These are phyloP conservation scores for Homarus americanus DNA, from an alignment of 1,140 invertebrate species.

Conservation along the genomic window DNA sequence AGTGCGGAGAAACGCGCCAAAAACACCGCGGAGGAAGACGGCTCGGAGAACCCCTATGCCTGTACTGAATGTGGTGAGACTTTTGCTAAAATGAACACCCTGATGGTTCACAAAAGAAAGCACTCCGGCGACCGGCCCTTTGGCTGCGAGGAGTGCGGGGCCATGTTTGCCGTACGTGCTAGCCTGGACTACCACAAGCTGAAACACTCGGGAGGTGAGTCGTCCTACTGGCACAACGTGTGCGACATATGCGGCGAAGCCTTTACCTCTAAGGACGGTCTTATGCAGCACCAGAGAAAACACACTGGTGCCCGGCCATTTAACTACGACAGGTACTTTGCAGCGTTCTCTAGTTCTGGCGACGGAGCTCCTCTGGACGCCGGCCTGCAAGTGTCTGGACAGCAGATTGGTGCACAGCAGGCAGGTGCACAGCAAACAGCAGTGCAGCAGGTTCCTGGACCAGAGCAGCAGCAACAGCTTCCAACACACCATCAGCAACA, in stretches of 20 bases:
- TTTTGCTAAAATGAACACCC: constrained; percentile 63
- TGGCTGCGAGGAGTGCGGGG: constrained; percentile 53
- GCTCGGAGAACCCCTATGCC: constrained; percentile 38
- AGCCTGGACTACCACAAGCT: constrained; percentile 61
- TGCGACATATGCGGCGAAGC: constrained; percentile 62
- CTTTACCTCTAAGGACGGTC: constrained; percentile 62
- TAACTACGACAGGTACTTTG: constrained; percentile 61
- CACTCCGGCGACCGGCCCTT: constrained; percentile 52
- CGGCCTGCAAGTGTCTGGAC: background rate
- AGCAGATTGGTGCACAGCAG: constrained; percentile 12
- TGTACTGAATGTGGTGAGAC: constrained; percentile 61
- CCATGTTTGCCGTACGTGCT: constrained; percentile 54
- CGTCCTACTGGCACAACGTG: constrained; percentile 60
- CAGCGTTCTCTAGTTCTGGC: constrained; percentile 47
- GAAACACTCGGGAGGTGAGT: constrained; percentile 55
- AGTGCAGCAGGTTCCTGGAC: constrained; percentile 15
- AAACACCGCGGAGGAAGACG: constrained; percentile 12
- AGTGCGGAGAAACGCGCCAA: constrained; percentile 56
- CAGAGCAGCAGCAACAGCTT: background rate
- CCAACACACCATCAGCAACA: constrained; percentile 26
- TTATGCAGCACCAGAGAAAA: constrained; percentile 57
- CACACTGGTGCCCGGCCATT: constrained; percentile 53
- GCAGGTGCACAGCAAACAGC: constrained; percentile 15
- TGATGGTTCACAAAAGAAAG: constrained; percentile 63
- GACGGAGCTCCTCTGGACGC: background rate